Conservation (phyloP, 2,797 vertebrate species). For the Gephyroberyx darwinii region DNA sequence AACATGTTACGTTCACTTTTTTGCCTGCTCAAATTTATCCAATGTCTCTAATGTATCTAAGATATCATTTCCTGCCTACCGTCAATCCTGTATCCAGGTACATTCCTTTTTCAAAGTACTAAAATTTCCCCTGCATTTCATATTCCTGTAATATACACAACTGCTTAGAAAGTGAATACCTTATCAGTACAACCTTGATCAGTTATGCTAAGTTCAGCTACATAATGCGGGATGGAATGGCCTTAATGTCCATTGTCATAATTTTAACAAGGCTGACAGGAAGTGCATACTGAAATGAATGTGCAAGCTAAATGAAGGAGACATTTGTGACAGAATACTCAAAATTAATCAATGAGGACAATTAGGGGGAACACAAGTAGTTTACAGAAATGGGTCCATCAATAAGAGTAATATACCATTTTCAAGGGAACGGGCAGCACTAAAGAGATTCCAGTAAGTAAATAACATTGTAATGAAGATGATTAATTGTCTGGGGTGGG, state of each 20-base stretch:
- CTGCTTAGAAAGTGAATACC: neutral
- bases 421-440: constrained; percentile 74
- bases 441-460: constrained; percentile 79
- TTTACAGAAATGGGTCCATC: constrained; percentile 76
- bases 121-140: neutral
- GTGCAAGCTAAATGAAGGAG: constrained; percentile 62
- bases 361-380: constrained; percentile 77
- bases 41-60: constrained; percentile 8
- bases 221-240: neutral
- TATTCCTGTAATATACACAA: neutral
- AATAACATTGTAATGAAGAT: constrained; percentile 83
- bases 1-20: constrained; percentile 51
- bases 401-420: constrained; percentile 81
- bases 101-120: constrained; percentile 11
- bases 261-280: constrained; percentile 8
- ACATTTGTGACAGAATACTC: constrained; percentile 76
- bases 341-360: constrained; percentile 80
- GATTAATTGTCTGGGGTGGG: constrained; percentile 79
- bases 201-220: constrained; percentile 7
- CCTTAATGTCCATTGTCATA: neutral
- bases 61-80: constrained; percentile 7
- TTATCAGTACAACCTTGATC: constrained; percentile 2
- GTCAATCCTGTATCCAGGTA: constrained; percentile 4
- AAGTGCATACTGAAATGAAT: constrained; percentile 15
- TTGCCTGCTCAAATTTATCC: constrained; percentile 31